Evolutionary conservation across 2,113 vertebrate genomes (phyloP).

Genomic region (Aythya baeri): DNA sequence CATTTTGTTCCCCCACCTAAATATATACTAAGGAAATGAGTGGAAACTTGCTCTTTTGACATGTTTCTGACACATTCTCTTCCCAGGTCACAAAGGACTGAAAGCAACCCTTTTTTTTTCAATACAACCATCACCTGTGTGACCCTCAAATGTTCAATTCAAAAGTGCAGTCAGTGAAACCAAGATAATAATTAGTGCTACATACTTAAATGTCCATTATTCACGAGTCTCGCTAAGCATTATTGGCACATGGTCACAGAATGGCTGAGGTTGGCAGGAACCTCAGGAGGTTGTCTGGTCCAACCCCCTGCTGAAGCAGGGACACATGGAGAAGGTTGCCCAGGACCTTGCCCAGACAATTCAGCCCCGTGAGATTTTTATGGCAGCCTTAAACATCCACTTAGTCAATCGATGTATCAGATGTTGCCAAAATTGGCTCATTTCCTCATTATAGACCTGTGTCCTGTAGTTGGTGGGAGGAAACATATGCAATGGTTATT

Average conservation of each 20-base stretch:
- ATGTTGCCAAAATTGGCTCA: background rate
- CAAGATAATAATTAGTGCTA: background rate
- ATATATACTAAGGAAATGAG: background rate
- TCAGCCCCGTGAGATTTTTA: background rate
- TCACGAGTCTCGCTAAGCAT: background rate
- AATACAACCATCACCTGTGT: background rate
- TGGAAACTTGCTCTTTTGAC: background rate
- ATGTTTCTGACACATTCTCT: background rate
- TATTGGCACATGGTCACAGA: background rate
- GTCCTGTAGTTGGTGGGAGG: background rate
- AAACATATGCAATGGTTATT: background rate
- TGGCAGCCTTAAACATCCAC: background rate
- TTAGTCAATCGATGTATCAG: background rate
- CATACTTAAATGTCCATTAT: background rate
- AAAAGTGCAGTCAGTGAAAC: background rate
- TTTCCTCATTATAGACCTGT: background rate
- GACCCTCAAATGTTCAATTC: background rate
- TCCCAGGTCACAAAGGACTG: background rate
- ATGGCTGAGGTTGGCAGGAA: background rate
- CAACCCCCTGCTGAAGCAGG: background rate
- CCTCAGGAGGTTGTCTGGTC: fast-evolving
- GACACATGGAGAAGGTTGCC: background rate
- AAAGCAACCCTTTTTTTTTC: background rate
- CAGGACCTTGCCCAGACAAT: background rate
- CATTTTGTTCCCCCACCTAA: background rate